A percentile compares a stretch with the other conserved stretches of the same genome.
phyloP scores from a whole-genome alignment of 2,888 invertebrate species.

The Drosophila merina region DNA sequence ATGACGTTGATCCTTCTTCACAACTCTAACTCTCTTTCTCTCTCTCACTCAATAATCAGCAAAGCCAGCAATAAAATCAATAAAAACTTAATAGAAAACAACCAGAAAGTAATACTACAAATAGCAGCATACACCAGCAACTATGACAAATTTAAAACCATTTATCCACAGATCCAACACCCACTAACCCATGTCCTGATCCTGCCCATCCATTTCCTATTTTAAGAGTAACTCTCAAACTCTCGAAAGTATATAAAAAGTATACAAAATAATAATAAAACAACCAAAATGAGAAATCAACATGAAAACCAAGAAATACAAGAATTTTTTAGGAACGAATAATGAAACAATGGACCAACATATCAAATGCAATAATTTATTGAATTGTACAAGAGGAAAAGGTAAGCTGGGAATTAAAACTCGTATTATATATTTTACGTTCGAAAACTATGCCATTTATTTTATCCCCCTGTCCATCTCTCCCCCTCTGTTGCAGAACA shows the following conservation, averaged over 20 bases:
- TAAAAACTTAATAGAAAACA: conserved; percentile 16
- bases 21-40: conserved; percentile 29
- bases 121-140: conserved; percentile 36
- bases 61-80: conserved; percentile 11
- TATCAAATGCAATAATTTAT: conserved; percentile 82
- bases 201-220: conserved; percentile 14
- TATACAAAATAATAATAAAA: conserved; percentile 17
- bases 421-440: background rate
- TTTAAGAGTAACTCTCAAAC: conserved; percentile 12
- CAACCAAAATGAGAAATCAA: conserved; percentile 24
- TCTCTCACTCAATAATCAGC: conserved; percentile 50
- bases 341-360: conserved; percentile 82
- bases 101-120: conserved; percentile 20
- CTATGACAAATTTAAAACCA: conserved; percentile 20
- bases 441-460: conserved; percentile 25
- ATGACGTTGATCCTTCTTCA: conserved; percentile 29
- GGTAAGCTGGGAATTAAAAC: conserved; percentile 51
- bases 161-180: conserved; percentile 9
- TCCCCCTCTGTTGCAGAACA: conserved; percentile 52
- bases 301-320: conserved; percentile 49
- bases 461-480: conserved; percentile 21
- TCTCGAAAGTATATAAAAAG: conserved; percentile 17
- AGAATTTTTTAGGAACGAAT: conserved; percentile 80
- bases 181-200: background rate
- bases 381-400: conserved; percentile 76